Percentiles rank a stretch among this genome's conserved stretches.
Evolutionary conservation across 2,797 vertebrate genomes (phyloP).

Genomic region (Acropternis orthonyx): DNA sequence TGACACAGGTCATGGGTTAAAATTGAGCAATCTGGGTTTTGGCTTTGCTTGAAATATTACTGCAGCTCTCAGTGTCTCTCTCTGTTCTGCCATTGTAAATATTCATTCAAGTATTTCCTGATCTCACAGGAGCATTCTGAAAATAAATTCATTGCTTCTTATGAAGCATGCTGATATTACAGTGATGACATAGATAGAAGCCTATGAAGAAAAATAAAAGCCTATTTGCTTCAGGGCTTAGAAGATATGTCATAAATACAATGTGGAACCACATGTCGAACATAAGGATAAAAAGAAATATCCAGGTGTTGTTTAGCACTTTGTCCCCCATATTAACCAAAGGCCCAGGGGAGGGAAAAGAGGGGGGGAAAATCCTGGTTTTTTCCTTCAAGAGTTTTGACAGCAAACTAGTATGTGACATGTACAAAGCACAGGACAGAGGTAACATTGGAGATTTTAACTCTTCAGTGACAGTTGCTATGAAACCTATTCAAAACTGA

Average conservation of each 20-base stretch:
- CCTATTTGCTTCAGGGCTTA: slow-evolving; percentile 7
- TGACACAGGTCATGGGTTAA: not conserved
- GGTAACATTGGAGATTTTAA: not conserved
- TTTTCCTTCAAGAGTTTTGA: not conserved
- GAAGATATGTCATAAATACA: not conserved
- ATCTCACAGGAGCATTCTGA: not conserved
- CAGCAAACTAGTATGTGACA: not conserved
- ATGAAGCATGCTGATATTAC: not conserved
- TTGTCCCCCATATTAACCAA: not conserved
- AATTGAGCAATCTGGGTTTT: not conserved
- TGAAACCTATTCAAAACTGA: not conserved
- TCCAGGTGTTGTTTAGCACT: slow-evolving; percentile 17
- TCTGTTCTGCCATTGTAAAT: not conserved
- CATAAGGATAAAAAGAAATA: slow-evolving; percentile 38
- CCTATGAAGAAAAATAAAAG: slow-evolving; percentile 33
- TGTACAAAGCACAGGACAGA: not conserved
- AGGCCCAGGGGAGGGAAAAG: not conserved
- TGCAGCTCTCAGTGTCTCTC: not conserved
- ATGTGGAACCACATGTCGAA: slow-evolving; percentile 22
- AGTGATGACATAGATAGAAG: slow-evolving; percentile 13
- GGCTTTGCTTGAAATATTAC: not conserved
- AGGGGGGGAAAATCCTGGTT: not conserved
- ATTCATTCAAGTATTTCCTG: not conserved
- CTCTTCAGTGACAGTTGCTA: not conserved
- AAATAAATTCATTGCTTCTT: slow-evolving; percentile 18